Percentiles rank a stretch among this genome's conserved stretches.
These are phyloP conservation scores for Pogoniulus pusillus DNA, from an alignment of 2,797 vertebrate genomes.

Conservation along the genomic window DNA sequence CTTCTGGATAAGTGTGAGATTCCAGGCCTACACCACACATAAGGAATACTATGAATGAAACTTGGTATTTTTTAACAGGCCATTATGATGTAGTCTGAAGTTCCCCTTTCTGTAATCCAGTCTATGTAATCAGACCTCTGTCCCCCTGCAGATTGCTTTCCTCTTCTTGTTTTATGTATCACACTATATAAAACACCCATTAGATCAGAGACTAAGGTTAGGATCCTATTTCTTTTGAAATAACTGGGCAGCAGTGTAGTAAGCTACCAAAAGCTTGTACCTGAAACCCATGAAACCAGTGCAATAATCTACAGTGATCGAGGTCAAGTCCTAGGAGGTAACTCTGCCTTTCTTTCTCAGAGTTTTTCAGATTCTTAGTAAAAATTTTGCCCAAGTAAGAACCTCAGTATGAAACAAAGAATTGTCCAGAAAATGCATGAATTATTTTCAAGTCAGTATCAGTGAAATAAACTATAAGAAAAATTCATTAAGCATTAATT, in stretches of 20 bases:
- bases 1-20: neutral
- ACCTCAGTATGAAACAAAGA: neutral
- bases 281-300: constrained; percentile 2
- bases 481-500: constrained; percentile 16
- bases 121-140: constrained; percentile 43
- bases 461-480: constrained; percentile 30
- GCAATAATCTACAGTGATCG: neutral
- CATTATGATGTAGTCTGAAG: neutral
- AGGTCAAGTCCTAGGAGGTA: constrained; percentile 5
- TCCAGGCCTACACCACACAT: constrained; percentile 14
- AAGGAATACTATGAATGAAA: constrained; percentile 48
- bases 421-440: constrained; percentile 55
- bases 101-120: neutral
- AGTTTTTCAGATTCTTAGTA: neutral
- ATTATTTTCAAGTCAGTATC: constrained; percentile 9
- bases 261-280: constrained; percentile 28
- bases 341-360: neutral
- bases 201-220: constrained; percentile 40
- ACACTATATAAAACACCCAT: constrained; percentile 27
- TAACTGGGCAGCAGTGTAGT: neutral
- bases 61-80: constrained; percentile 57
- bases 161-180: constrained; percentile 47
- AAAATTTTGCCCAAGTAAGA: neutral
- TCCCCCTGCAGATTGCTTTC: constrained; percentile 46
- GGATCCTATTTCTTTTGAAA: constrained; percentile 47